These are phyloP conservation scores for Dromococcyx pavoninus DNA, from an alignment of 2,797 vertebrate species.

Conservation along the genomic window DNA sequence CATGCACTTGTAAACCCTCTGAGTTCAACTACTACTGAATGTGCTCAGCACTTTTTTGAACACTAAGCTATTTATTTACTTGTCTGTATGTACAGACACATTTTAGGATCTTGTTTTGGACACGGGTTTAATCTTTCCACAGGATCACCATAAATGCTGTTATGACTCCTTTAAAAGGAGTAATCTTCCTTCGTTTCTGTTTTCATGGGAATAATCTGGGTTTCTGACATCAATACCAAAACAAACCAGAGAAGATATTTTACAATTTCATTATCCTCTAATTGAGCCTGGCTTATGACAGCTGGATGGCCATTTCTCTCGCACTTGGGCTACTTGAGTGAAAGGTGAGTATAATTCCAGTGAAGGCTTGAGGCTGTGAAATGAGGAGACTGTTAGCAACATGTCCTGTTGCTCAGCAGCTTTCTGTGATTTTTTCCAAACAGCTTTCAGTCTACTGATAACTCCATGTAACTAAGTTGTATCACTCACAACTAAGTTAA, in stretches of 20 bases:
- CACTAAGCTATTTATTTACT: constrained; percentile 14
- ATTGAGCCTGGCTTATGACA: background rate
- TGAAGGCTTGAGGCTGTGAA: background rate
- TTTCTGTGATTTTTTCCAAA: background rate
- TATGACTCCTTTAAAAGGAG: background rate
- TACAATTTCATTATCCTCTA: background rate
- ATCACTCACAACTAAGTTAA: background rate
- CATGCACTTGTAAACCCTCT: background rate
- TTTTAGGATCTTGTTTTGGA: background rate
- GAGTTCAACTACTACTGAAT: constrained; percentile 12
- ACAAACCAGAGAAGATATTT: background rate
- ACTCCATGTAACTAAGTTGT: background rate
- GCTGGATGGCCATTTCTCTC: background rate
- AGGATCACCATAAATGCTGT: background rate
- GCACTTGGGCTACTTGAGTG: background rate
- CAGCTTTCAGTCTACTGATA: background rate
- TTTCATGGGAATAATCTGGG: background rate
- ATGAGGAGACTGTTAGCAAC: background rate
- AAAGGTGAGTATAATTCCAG: background rate
- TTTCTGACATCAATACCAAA: background rate
- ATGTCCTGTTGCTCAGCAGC: background rate
- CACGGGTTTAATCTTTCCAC: background rate
- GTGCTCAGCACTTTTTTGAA: constrained; percentile 24
- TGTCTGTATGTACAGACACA: background rate
- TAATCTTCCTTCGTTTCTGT: background rate